Evolutionary conservation across 2,888 invertebrate genomes (phyloP).

Genomic region (Drosophila dives): DNA sequence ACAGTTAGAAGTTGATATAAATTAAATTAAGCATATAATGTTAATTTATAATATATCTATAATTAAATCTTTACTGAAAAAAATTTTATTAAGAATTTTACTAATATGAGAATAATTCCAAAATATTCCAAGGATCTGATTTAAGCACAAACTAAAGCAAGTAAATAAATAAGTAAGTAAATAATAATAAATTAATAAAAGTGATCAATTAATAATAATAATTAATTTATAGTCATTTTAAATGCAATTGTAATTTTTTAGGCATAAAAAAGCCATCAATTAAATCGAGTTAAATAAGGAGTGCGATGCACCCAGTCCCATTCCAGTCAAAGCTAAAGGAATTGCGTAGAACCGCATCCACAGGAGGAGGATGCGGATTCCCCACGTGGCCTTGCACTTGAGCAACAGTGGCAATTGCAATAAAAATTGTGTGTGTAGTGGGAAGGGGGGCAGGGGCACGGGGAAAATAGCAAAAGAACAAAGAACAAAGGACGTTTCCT

Average conservation of each 20-base stretch:
- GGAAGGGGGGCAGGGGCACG: background rate
- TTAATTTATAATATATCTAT: background rate
- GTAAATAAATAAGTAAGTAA: background rate
- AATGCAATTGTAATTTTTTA: background rate
- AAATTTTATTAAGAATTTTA: background rate
- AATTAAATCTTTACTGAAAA: background rate
- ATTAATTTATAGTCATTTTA: background rate
- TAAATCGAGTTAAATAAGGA: background rate
- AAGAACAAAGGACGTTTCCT: slow-evolving; percentile 43
- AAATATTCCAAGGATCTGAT: background rate
- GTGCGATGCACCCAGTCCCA: background rate
- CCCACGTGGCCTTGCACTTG: slow-evolving; percentile 73
- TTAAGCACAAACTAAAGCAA: background rate
- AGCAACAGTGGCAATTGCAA: slow-evolving; percentile 64
- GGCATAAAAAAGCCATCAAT: background rate
- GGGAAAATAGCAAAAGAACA: slow-evolving; percentile 30
- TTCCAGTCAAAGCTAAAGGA: background rate
- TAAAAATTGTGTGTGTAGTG: slow-evolving; percentile 26
- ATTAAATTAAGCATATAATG: background rate
- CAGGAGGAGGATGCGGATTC: slow-evolving; percentile 3
- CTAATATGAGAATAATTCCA: background rate
- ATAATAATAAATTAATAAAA: background rate
- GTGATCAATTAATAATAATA: background rate
- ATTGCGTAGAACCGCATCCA: slow-evolving; percentile 10
- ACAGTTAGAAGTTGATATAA: background rate